Evolutionary conservation across 2,888 invertebrate species (phyloP).

Genomic region (Stomorhina lunata): DNA sequence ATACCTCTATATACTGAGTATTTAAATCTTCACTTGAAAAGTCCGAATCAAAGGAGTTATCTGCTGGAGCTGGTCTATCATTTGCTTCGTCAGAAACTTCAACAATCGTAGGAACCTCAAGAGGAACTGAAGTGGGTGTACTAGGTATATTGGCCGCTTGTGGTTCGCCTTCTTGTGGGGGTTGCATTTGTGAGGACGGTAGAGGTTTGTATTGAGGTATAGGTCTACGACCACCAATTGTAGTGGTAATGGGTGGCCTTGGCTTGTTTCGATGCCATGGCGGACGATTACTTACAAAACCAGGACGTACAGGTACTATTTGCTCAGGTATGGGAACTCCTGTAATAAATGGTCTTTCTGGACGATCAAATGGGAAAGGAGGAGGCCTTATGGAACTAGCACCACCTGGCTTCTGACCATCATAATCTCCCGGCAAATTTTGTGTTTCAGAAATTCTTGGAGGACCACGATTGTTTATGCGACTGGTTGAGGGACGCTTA

Average conservation of each 20-base stretch:
- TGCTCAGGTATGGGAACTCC: conserved; percentile 88
- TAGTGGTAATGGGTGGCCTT: conserved; percentile 78
- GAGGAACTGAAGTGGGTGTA: conserved; percentile 16
- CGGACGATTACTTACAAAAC: conserved; percentile 82
- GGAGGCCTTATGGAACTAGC: conserved; percentile 77
- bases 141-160: conserved; percentile 8
- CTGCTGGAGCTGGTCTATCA: conserved; percentile 70
- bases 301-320: conserved; percentile 85
- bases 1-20: conserved; percentile 76
- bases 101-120: conserved; percentile 23
- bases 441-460: conserved; percentile 90
- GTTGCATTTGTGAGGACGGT: conserved; percentile 79
- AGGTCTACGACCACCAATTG: conserved; percentile 80
- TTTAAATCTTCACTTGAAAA: conserved; percentile 76
- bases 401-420: conserved; percentile 74
- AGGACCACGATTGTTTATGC: conserved; percentile 94
- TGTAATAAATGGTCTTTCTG: conserved; percentile 83
- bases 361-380: conserved; percentile 85
- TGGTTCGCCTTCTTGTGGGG: conserved; percentile 70
- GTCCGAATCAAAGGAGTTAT: conserved; percentile 75
- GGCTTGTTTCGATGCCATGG: conserved; percentile 86
- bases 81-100: conserved; percentile 55
- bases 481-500: conserved; percentile 85
- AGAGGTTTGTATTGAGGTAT: conserved; percentile 84
- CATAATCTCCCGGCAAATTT: conserved; percentile 83